Base-by-base conservation (phyloP, 2,797 vertebrate genomes). In the Phyllotis vaccarum region DNA sequence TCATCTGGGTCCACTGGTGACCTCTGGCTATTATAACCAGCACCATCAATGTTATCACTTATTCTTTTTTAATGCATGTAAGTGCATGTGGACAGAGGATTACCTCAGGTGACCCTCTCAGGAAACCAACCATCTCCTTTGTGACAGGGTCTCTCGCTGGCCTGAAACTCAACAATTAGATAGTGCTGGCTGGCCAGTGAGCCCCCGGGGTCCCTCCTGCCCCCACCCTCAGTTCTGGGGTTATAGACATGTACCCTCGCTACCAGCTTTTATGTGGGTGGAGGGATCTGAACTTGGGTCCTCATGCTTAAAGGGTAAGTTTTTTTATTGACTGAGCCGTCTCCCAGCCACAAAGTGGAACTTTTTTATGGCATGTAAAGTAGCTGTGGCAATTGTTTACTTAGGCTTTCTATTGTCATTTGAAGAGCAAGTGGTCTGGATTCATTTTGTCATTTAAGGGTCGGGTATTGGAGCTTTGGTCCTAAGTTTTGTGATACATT, bases 21-120 rank as follows among this genome's bases (percentile, higher is more conserved):
- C 43, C 19, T 49, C 82, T 86, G 29, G 43, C 9, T 85, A 49
- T 34, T 56, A 62, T 27, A 62, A 70, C 74, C 56, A 46, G 58
- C 81, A 66, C 52, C 74, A 54, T 70, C 22, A 76, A 31, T n/a
- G 6, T 27, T 31, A 64, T 34, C 79, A 64, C 58, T 27, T 43
- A 13, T n/a, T n/a, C n/a, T n/a, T 60, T 60, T 58, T 81, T 37
- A 60, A 81, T 60, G 54, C 2, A 46, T 75, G 12, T 8, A 31
- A 6, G 43, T 46, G 24, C 3, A 4, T 78, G 46, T 56, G 19
- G 34, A 19, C 43, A 49, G 12, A 31, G 34, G 34, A 7, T 3
- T 5, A 5, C n/a, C 54, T 76, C 3, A 1, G 0, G 29, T 31
- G 2, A 49, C 31, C 66, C n/a, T 3, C 24, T 31, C 6, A 1